phyloP scores from a whole-genome alignment of 2,888 invertebrate species.

The Drosophila peninsularis region DNA sequence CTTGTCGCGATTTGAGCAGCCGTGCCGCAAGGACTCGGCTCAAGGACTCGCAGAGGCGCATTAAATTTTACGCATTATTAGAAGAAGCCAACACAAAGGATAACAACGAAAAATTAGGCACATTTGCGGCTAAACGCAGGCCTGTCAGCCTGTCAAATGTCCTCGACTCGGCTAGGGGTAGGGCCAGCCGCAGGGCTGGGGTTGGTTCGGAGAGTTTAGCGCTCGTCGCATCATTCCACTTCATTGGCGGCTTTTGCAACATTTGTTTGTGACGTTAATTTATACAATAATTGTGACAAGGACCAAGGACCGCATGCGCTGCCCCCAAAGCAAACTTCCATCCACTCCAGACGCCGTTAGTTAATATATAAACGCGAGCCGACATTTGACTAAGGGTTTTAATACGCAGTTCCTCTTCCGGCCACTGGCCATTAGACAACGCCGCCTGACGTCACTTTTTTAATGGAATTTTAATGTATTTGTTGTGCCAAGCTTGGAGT shows the following conservation, averaged over 20 bases:
- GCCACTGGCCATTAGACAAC: background rate
- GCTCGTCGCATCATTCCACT: conserved; percentile 82
- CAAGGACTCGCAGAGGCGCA: conserved; percentile 61
- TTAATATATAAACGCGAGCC: conserved; percentile 18
- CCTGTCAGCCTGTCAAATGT: conserved; percentile 57
- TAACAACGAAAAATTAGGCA: conserved; percentile 77
- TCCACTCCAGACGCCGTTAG: background rate
- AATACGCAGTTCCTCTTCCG: conserved; percentile 14
- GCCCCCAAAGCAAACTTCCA: background rate
- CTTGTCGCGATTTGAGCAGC: conserved; percentile 75
- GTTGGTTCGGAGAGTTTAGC: conserved; percentile 29
- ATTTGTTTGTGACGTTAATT: conserved; percentile 85
- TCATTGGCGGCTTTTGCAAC: conserved; percentile 85
- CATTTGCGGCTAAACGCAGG: conserved; percentile 68
- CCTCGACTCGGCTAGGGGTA: conserved; percentile 5
- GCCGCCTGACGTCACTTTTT: conserved; percentile 57
- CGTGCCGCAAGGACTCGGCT: conserved; percentile 13
- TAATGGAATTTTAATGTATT: conserved; percentile 81
- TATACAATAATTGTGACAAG: conserved; percentile 83
- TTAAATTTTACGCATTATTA: conserved; percentile 81
- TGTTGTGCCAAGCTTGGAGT: conserved; percentile 43
- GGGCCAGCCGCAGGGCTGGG: background rate
- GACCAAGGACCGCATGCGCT: conserved; percentile 38
- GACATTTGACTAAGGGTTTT: conserved; percentile 35
- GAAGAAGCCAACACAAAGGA: conserved; percentile 71